A percentile compares a stretch with the other conserved stretches of the same genome.
Conservation (phyloP, 2,797 vertebrate genomes). For the Corythornis leucogaster region DNA sequence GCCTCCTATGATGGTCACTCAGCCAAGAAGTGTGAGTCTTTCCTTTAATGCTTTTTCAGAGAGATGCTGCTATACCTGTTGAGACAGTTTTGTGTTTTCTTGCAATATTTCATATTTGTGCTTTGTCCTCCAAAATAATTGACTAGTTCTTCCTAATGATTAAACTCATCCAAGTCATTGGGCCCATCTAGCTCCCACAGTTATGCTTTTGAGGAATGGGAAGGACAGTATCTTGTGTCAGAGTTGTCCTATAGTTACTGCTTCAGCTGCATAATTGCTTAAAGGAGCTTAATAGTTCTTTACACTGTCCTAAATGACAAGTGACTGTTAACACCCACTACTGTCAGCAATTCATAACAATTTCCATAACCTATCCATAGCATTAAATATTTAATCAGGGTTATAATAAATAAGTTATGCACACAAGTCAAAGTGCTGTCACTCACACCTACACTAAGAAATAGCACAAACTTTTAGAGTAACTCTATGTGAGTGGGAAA, state of each 20-base stretch:
- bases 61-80: not conserved
- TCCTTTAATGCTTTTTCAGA: not conserved
- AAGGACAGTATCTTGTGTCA: not conserved
- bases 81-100: not conserved
- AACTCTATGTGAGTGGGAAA: not conserved
- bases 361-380: slow-evolving; percentile 7
- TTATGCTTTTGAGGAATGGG: not conserved
- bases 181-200: not conserved
- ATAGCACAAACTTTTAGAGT: not conserved
- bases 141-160: not conserved
- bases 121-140: not conserved
- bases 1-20: not conserved
- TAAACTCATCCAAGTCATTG: not conserved
- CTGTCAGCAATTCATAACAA: slow-evolving; percentile 19
- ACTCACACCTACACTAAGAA: not conserved
- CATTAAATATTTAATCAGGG: slow-evolving; percentile 5
- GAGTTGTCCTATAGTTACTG: not conserved
- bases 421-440: not conserved
- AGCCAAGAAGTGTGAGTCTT: not conserved
- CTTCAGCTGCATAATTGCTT: not conserved
- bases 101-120: not conserved
- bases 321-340: not conserved
- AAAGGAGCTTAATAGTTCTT: not conserved
- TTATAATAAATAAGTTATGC: slow-evolving; percentile 40
- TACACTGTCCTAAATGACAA: slow-evolving; percentile 21